Conservation (phyloP, 2,113 vertebrate species). For the Thunnus maccoyii region DNA sequence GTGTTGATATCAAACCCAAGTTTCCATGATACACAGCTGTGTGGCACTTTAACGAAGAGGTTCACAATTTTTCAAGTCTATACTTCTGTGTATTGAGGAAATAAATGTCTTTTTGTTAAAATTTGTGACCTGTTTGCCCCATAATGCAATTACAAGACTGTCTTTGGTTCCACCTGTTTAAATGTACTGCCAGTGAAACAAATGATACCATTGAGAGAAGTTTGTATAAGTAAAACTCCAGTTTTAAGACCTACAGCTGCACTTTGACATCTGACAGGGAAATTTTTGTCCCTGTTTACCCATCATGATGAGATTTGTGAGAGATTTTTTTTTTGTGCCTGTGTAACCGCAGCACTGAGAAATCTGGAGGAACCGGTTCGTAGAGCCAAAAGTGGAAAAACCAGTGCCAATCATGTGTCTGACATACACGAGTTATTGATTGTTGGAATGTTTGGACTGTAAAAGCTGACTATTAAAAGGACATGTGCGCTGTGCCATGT, state of each 20-base stretch:
- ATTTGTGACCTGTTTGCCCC: no score
- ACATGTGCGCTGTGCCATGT: background rate
- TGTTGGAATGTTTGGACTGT: background rate
- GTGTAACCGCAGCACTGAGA: background rate
- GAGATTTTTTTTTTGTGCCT: background rate
- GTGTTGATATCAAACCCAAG: no score
- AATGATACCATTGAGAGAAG: no score
- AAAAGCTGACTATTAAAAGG: slow-evolving; percentile 29
- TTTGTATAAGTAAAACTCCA: no score
- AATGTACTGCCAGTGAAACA: no score
- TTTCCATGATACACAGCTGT: no score
- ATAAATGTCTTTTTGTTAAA: no score
- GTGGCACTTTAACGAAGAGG: no score
- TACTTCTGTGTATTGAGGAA: no score
- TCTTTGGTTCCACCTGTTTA: no score
- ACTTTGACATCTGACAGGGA: background rate
- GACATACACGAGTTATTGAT: background rate
- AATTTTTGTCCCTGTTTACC: background rate
- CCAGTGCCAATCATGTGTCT: background rate
- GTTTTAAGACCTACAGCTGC: background rate
- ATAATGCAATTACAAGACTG: no score
- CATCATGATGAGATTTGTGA: background rate
- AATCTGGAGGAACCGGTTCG: slow-evolving; percentile 31
- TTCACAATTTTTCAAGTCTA: no score
- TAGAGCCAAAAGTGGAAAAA: background rate